Evolutionary conservation across 2,113 vertebrate genomes (phyloP), one percentile per base, ranked within the genome.

Genomic region (Cardinalis cardinalis): DNA sequence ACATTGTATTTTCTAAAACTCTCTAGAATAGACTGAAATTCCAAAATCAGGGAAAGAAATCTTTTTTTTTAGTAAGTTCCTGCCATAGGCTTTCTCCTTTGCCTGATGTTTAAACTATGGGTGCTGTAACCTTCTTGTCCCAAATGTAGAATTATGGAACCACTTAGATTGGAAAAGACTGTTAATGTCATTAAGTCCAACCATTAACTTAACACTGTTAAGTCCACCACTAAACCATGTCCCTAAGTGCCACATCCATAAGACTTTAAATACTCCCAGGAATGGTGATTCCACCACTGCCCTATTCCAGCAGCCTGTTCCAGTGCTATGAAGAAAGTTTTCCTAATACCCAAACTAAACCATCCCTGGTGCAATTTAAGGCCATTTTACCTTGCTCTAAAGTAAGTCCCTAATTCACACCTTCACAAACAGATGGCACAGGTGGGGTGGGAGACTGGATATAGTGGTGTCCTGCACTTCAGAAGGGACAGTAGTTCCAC

Each of bases 381-480:
- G 40, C 14, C 40, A 41, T 40, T 68, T 74, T 12, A 26, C 7
- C 61, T 60, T 36, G 53, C 26, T 25, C 53, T 41, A 34, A 82
- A 68, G 6, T 11, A n/a, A 81, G n/a, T 48, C 41, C 19, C 24
- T 58, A 41, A 40, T 14, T 52, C 51, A 26, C 0, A 0, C 31
- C 52, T 66, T 73, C 40, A 41, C 26, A 48, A 68, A 53, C 61
- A 84, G 1, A 1, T 8, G 21, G 63, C 34, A 58, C 4, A 14
- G n/a, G 32, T 40, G 15, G 20, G 23, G 7, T 34, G 34, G 13
- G 16, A 93, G 34, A 13, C 2, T 0, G 0, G 55, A 53, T 2
- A 3, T 0, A 1, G n/a, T 12, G 15, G 14, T 26, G 31, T 26
- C 32, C 44, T 24, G 53, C 29, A 66, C 32, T 34, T n/a, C 6